Conservation (phyloP, 2,113 vertebrate species). For the Toxostoma redivivum region DNA sequence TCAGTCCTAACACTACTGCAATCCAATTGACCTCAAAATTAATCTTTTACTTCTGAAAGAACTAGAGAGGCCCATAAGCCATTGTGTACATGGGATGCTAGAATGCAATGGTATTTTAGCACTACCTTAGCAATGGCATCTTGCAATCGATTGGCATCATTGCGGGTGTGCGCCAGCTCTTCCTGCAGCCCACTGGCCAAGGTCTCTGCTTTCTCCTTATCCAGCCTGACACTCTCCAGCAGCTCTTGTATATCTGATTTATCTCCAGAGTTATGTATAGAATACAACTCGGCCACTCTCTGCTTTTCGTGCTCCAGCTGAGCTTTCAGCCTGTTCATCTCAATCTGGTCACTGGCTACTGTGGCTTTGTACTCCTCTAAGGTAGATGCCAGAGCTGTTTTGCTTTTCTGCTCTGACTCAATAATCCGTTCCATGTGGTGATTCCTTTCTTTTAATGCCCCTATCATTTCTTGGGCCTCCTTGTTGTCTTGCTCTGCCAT, state of each 20-base stretch:
- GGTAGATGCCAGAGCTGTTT: slow-evolving; percentile 73
- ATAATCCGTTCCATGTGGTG: slow-evolving; percentile 91
- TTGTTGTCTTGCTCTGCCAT: slow-evolving; percentile 97
- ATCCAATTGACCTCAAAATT: not conserved
- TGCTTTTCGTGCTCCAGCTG: slow-evolving; percentile 93
- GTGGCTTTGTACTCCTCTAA: slow-evolving; percentile 88
- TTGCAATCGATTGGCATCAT: slow-evolving; percentile 82
- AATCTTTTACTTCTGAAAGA: not conserved
- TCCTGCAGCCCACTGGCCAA: slow-evolving; percentile 83
- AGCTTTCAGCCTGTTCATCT: slow-evolving; percentile 84
- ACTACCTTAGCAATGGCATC: slow-evolving; percentile 88
- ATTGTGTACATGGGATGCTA: fast-evolving
- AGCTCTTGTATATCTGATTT: slow-evolving; percentile 90
- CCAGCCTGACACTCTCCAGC: slow-evolving; percentile 85
- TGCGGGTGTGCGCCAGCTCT: slow-evolving; percentile 83
- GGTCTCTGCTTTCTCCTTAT: slow-evolving; percentile 90
- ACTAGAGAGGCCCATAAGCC: not conserved
- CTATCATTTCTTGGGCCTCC: slow-evolving; percentile 91
- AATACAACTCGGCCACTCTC: slow-evolving; percentile 88
- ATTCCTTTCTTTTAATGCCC: slow-evolving; percentile 88
- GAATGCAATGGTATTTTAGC: not conserved
- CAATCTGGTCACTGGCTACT: slow-evolving; percentile 83
- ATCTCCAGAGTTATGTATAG: slow-evolving; percentile 88
- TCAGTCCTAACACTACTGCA: not conserved
- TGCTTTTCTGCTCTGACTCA: slow-evolving; percentile 87